Evolutionary conservation across 2,888 invertebrate genomes (phyloP).

Genomic region (Neoscelio sp.): DNA sequence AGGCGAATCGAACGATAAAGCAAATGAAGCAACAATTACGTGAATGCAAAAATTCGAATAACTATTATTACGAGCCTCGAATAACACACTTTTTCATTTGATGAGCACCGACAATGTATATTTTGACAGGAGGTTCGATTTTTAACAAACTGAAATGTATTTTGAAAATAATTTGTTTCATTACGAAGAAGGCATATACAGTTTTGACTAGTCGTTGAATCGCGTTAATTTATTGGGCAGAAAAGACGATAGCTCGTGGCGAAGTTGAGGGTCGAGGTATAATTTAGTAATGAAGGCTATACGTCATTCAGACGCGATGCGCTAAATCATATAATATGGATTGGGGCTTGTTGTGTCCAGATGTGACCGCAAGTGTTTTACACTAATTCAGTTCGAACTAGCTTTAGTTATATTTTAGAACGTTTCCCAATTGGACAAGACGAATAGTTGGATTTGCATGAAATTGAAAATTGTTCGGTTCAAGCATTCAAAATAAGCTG

Average conservation of each 20-base stretch:
- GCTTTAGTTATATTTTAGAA: conserved; percentile 8
- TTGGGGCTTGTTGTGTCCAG: conserved; percentile 78
- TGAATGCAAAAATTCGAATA: conserved; percentile 57
- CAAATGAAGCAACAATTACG: conserved; percentile 66
- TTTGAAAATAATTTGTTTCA: background rate
- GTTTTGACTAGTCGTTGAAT: conserved; percentile 48
- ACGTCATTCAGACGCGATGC: conserved; percentile 73
- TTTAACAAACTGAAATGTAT: conserved; percentile 4
- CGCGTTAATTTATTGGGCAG: conserved; percentile 54
- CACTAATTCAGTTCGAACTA: conserved; percentile 75
- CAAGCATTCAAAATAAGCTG: too few species aligned
- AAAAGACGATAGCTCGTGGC: conserved; percentile 53
- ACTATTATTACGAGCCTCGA: conserved; percentile 51
- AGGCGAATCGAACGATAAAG: conserved; percentile 66
- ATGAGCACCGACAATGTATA: conserved; percentile 12
- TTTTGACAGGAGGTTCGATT: conserved; percentile 22
- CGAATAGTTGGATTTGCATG: too few species aligned
- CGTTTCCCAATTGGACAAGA: background rate
- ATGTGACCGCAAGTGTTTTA: conserved; percentile 78
- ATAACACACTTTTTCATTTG: conserved; percentile 47
- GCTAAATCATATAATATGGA: conserved; percentile 79
- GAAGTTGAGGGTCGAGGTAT: conserved; percentile 68
- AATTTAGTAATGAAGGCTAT: conserved; percentile 80
- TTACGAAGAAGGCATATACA: conserved; percentile 7
- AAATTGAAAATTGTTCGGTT: too few species aligned